Evolutionary conservation across 2,888 invertebrate genomes (phyloP).

Genomic region (Drosophila differens): DNA sequence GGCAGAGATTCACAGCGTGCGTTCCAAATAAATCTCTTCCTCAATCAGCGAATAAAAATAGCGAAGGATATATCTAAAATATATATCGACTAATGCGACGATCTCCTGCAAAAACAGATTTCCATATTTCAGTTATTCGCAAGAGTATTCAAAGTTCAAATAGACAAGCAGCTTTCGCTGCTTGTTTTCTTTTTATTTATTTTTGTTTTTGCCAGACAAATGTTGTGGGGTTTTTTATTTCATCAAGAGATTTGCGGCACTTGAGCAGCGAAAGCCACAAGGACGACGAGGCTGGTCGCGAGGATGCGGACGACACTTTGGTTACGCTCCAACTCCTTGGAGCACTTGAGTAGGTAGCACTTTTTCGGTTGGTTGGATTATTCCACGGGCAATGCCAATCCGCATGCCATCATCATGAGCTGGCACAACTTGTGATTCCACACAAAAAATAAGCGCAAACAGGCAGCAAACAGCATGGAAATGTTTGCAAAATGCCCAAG

Average conservation of each 20-base stretch:
- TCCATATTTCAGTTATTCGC: constrained; percentile 6
- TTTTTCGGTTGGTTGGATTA: constrained; percentile 72
- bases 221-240: constrained; percentile 73
- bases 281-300: constrained; percentile 1
- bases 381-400: constrained; percentile 64
- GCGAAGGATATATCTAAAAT: neutral
- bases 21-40: neutral
- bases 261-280: constrained; percentile 58
- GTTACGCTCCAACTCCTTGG: constrained; percentile 72
- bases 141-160: constrained; percentile 29
- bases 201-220: constrained; percentile 53
- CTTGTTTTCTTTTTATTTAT: constrained; percentile 13
- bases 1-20: neutral
- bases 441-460: constrained; percentile 41
- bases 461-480: constrained; percentile 53
- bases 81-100: no score
- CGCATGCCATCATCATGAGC: constrained; percentile 66
- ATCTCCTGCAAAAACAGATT: neutral
- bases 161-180: neutral
- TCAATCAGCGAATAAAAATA: no score
- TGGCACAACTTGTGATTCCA: constrained; percentile 59
- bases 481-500: constrained; percentile 81
- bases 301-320: constrained; percentile 68
- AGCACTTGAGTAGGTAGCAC: constrained; percentile 57
- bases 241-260: constrained; percentile 79